Percentiles rank a stretch among this genome's conserved stretches.
Conservation (phyloP, 2,797 vertebrate species). For the Malacoraja senta region DNA sequence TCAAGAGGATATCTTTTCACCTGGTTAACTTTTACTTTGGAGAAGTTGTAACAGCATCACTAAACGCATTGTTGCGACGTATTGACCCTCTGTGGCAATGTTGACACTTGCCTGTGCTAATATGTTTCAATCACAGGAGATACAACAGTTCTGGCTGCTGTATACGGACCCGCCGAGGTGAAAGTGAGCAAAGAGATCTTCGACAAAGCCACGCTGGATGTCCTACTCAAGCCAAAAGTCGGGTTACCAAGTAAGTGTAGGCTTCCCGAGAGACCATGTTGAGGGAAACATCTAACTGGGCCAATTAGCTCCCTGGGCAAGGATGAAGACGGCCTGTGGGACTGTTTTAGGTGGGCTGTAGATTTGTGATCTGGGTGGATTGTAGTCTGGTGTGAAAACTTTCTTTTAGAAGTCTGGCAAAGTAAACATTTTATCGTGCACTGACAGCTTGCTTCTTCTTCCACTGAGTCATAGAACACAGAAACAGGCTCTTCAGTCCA, state of each 20-base stretch:
- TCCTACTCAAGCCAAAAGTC: constrained; percentile 75
- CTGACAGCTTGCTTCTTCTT: not conserved
- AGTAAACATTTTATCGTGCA: no score
- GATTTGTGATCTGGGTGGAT: not conserved
- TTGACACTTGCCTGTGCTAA: not conserved
- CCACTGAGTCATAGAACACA: no score
- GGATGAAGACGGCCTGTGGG: not conserved
- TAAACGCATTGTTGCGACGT: not conserved
- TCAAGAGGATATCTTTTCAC: no score
- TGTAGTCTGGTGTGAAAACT: not conserved
- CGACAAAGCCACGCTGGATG: constrained; percentile 78
- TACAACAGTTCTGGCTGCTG: constrained; percentile 72
- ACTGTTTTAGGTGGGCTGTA: not conserved
- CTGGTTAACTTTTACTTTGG: not conserved
- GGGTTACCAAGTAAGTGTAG: constrained; percentile 66
- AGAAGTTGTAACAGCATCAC: not conserved
- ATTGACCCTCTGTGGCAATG: not conserved
- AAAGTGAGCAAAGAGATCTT: constrained; percentile 84
- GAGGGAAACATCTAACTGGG: not conserved
- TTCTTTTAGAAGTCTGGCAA: not conserved
- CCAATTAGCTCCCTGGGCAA: not conserved
- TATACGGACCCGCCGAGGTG: constrained; percentile 82
- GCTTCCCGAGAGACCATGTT: not conserved
- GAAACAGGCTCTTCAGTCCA: no score
- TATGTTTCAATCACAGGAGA: constrained; percentile 59